Evolutionary conservation across 2,113 vertebrate genomes (phyloP).

Genomic region (Lophotis ruficrista): DNA sequence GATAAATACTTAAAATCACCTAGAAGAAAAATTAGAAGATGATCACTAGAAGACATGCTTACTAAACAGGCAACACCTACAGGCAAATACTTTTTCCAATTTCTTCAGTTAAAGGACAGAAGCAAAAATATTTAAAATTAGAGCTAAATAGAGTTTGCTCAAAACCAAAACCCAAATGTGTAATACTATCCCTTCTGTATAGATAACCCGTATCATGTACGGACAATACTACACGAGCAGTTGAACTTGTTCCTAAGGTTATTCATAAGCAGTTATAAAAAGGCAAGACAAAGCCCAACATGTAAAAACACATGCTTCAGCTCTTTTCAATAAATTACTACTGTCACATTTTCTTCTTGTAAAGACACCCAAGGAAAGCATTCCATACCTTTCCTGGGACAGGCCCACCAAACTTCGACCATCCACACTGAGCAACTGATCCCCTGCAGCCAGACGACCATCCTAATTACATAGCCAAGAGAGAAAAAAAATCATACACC

Average conservation of each 20-base stretch:
- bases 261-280: not conserved
- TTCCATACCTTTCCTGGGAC: constrained; percentile 91
- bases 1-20: not conserved
- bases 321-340: not conserved
- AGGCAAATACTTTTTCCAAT: not conserved
- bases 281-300: not conserved
- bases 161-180: not conserved
- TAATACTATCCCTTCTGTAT: not conserved
- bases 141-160: not conserved
- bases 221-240: not conserved
- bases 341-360: not conserved
- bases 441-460: constrained; percentile 92
- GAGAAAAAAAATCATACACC: not conserved
- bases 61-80: not conserved
- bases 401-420: constrained; percentile 95
- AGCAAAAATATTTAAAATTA: not conserved
- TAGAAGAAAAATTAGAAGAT: not conserved
- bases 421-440: constrained; percentile 95
- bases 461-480: constrained; percentile 75
- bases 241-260: not conserved
- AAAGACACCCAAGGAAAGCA: not conserved
- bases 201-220: fast-evolving
- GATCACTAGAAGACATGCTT: not conserved
- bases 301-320: not conserved
- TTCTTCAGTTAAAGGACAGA: not conserved